Evolutionary conservation across 2,113 vertebrate genomes (phyloP).

Genomic region (Cyanoderma ruficeps): DNA sequence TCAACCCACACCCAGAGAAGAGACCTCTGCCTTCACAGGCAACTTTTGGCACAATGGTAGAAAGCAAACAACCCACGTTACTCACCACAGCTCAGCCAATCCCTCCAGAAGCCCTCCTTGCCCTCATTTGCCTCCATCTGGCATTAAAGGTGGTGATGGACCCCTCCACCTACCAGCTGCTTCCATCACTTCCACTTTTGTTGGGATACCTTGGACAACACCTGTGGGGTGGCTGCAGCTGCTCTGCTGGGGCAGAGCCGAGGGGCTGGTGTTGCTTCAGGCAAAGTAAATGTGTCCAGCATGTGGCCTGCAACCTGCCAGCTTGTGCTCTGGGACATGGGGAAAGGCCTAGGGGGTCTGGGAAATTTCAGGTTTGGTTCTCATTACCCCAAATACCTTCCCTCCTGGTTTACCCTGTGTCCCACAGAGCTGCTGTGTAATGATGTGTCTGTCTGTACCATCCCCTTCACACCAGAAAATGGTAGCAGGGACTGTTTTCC

Average conservation of each 20-base stretch:
- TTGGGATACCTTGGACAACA: background rate
- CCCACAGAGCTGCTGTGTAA: background rate
- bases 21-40: background rate
- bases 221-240: background rate
- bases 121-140: background rate
- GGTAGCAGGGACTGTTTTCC: background rate
- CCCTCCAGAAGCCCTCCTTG: background rate
- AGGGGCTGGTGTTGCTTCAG: background rate
- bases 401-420: background rate
- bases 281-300: background rate
- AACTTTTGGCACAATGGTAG: background rate
- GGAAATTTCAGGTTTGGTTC: background rate
- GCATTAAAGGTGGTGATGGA: background rate
- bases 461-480: background rate
- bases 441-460: background rate
- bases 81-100: background rate
- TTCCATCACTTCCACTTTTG: background rate
- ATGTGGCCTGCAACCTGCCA: background rate
- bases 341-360: background rate
- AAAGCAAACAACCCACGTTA: background rate
- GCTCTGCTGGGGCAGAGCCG: background rate
- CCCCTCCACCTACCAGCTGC: background rate
- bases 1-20: background rate
- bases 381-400: background rate
- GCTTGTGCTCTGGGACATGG: background rate